Percentiles rank a stretch among this genome's conserved stretches.
phyloP scores from a whole-genome alignment of 2,113 vertebrate genomes.

The Chrysochloris asiatica region DNA sequence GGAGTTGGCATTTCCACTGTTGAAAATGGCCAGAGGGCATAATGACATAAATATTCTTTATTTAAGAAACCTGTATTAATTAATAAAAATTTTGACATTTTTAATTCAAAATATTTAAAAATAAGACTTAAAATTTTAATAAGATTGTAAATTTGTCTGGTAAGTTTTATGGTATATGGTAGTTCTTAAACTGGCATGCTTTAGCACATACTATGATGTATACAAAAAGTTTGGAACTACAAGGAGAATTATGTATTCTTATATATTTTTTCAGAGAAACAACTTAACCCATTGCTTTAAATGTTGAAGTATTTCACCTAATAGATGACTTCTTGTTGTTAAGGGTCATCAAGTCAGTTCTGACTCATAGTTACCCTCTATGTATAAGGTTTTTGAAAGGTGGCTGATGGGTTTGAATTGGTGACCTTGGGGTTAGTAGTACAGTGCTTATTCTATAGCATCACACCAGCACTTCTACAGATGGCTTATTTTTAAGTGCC shows the following conservation, averaged over 20 bases:
- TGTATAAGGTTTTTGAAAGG: too few relatives aligned
- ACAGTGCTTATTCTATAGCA: too few relatives aligned
- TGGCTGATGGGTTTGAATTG: too few relatives aligned
- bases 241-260: slow-evolving; percentile 1
- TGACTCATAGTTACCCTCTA: too few relatives aligned
- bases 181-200: neutral
- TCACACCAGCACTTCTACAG: too few relatives aligned
- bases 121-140: slow-evolving; percentile 8
- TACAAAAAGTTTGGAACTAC: neutral
- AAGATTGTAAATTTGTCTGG: neutral
- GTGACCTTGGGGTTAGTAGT: too few relatives aligned
- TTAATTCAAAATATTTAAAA: slow-evolving; percentile 19
- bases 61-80: neutral
- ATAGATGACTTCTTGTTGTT: too few relatives aligned
- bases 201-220: neutral
- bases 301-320: neutral
- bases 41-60: neutral
- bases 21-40: slow-evolving; percentile 16
- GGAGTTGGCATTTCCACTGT: neutral
- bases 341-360: too few relatives aligned
- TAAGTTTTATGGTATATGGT: neutral
- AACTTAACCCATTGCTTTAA: neutral
- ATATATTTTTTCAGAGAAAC: slow-evolving; percentile 15
- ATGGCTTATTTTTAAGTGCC: too few relatives aligned
- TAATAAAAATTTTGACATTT: slow-evolving; percentile 23